Evolutionary conservation across 2,797 vertebrate genomes (phyloP).

Genomic region (Prionace glauca): DNA sequence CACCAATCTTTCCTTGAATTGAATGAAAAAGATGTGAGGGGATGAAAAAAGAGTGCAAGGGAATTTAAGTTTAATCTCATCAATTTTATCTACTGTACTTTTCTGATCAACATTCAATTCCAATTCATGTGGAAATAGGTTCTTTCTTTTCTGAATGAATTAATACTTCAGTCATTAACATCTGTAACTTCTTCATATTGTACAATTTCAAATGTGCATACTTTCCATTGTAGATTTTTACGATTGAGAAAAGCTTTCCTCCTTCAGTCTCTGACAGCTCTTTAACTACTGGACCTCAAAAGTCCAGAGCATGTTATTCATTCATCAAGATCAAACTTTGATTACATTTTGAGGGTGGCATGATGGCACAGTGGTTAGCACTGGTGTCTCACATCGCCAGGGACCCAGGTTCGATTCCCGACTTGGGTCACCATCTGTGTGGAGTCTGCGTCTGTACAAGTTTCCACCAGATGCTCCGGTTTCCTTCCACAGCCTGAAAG

Average conservation of each 20-base stretch:
- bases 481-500: too few relatives aligned
- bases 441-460: too few relatives aligned
- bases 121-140: neutral
- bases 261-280: neutral
- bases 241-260: constrained; percentile 38
- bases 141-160: neutral
- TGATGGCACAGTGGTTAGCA: too few relatives aligned
- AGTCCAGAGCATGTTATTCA: neutral
- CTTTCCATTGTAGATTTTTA: constrained; percentile 25
- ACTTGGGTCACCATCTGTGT: too few relatives aligned
- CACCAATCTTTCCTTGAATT: constrained; percentile 43
- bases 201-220: constrained; percentile 29
- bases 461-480: too few relatives aligned
- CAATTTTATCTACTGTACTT: constrained; percentile 42
- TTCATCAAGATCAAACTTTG: neutral
- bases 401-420: too few relatives aligned
- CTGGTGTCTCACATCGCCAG: too few relatives aligned
- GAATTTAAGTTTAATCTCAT: constrained; percentile 62
- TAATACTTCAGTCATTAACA: too few relatives aligned
- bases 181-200: constrained; percentile 24
- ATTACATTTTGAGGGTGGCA: too few relatives aligned
- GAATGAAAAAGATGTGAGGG: constrained; percentile 47
- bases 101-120: neutral
- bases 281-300: neutral
- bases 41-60: constrained; percentile 58